phyloP scores from a whole-genome alignment of 1,140 invertebrate species.

The Neelides sp. region DNA sequence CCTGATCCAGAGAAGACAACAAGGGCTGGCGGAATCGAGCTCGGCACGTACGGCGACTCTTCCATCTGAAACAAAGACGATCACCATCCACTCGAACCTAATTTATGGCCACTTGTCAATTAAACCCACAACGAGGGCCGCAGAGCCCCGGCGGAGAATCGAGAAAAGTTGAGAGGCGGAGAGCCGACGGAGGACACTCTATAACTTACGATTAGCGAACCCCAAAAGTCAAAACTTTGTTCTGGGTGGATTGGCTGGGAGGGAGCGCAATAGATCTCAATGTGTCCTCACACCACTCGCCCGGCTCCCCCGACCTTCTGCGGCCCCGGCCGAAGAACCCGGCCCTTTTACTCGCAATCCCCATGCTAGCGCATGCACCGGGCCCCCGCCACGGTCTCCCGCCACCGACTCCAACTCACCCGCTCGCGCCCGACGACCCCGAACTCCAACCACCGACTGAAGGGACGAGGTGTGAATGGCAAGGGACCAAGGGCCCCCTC shows the following conservation, averaged over 20 bases:
- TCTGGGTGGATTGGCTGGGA: constrained; percentile 17
- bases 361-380: too few relatives aligned
- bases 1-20: constrained; percentile 67
- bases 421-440: too few relatives aligned
- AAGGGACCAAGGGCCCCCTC: too few relatives aligned
- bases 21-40: constrained; percentile 60
- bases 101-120: constrained; percentile 3
- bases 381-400: too few relatives aligned
- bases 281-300: constrained; percentile 8
- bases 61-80: constrained; percentile 43
- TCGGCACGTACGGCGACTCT: constrained; percentile 52
- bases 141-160: constrained; percentile 7
- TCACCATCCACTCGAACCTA: constrained; percentile 1
- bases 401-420: too few relatives aligned
- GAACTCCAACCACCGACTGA: too few relatives aligned
- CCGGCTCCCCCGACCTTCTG: constrained; percentile 1
- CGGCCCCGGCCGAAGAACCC: too few relatives aligned
- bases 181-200: constrained; percentile 23
- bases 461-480: too few relatives aligned
- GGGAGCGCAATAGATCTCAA: constrained; percentile 30
- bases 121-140: not conserved
- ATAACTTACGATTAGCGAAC: constrained; percentile 32
- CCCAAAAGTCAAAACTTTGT: constrained; percentile 31
- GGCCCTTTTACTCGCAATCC: too few relatives aligned
- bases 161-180: constrained; percentile 16